These are phyloP conservation scores for Cerceris rybyensis DNA, from an alignment of 2,888 invertebrate species.

Conservation along the genomic window DNA sequence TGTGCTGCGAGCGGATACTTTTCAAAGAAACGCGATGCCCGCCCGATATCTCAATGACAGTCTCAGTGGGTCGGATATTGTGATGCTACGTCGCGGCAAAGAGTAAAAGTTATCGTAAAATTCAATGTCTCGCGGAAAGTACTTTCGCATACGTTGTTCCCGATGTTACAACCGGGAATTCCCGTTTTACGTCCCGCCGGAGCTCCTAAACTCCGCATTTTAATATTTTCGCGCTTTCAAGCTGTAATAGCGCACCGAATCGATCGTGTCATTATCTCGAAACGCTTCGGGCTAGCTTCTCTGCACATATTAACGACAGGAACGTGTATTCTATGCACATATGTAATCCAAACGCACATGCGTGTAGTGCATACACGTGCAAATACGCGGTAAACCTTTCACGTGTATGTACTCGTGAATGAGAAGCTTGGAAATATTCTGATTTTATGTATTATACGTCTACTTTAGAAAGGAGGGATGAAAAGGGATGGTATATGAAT, in stretches of 20 bases:
- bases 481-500: too few relatives aligned
- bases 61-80: conserved; percentile 29
- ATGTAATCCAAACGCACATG: too few relatives aligned
- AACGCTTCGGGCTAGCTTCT: not conserved
- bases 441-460: too few relatives aligned
- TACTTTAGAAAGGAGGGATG: too few relatives aligned
- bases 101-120: conserved; percentile 6
- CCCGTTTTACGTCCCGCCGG: not conserved
- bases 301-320: not conserved
- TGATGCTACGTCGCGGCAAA: not conserved
- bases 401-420: too few relatives aligned
- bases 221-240: conserved; percentile 12
- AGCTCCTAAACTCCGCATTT: conserved; percentile 7
- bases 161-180: conserved; percentile 3
- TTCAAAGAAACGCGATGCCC: conserved; percentile 48
- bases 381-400: too few relatives aligned
- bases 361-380: too few relatives aligned
- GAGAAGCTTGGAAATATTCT: too few relatives aligned
- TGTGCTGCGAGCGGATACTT: conserved; percentile 35
- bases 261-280: conserved; percentile 25
- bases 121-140: conserved; percentile 9
- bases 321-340: too few relatives aligned
- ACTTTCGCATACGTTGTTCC: not conserved
- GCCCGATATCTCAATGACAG: conserved; percentile 40
- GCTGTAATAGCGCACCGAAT: conserved; percentile 16